phyloP scores from a whole-genome alignment of 2,113 vertebrate genomes.

The Hyperoodon ampullatus region DNA sequence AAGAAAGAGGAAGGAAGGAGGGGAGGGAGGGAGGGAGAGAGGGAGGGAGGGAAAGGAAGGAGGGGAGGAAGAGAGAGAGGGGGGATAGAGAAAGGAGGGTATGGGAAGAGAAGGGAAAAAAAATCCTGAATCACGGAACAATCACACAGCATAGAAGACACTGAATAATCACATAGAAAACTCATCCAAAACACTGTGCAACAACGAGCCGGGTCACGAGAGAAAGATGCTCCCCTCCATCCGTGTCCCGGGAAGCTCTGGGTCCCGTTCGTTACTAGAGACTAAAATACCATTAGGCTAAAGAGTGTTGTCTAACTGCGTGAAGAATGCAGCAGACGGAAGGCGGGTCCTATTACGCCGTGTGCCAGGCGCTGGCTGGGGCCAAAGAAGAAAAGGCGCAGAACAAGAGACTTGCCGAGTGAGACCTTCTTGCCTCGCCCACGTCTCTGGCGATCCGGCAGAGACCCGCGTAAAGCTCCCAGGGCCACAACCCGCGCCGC shows the following conservation, averaged over 20 bases:
- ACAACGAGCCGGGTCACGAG: not conserved
- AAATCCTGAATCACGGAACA: not conserved
- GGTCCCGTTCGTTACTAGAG: not conserved
- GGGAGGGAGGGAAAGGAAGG: not conserved
- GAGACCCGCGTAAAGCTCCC: not conserved
- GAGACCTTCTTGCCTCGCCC: not conserved
- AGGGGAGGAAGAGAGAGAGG: fast-evolving
- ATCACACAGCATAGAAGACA: not conserved
- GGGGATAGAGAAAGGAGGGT: fast-evolving
- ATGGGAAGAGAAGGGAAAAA: not conserved
- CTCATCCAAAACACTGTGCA: not conserved
- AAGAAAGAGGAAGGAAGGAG: too few species aligned
- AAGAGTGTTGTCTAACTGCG: conserved; percentile 41
- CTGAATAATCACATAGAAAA: not conserved
- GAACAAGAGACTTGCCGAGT: not conserved
- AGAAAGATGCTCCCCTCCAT: not conserved
- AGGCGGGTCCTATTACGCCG: conserved; percentile 52
- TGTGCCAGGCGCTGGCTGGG: conserved; percentile 38
- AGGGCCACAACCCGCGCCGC: not conserved
- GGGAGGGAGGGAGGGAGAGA: fast-evolving
- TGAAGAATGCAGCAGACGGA: conserved; percentile 42
- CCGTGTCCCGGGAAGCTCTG: not conserved
- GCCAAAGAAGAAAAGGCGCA: not conserved
- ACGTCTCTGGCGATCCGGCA: not conserved
- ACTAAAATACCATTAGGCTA: not conserved